These are phyloP conservation scores for Tyria jacobaeae DNA, from an alignment of 2,888 invertebrate genomes.

Conservation along the genomic window DNA sequence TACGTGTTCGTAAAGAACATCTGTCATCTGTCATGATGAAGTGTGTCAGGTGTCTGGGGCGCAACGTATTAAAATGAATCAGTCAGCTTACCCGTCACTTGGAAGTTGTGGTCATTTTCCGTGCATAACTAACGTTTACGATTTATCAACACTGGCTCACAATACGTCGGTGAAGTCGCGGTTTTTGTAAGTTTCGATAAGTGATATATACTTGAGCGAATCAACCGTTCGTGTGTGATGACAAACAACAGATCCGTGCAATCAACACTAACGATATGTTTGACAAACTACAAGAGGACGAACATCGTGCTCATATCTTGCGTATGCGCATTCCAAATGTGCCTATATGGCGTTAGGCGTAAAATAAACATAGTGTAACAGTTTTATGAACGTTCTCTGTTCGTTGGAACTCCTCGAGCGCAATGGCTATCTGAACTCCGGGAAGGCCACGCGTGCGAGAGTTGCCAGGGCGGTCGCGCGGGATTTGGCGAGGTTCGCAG, in stretches of 20 bases:
- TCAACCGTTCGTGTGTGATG: not conserved
- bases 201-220: not conserved
- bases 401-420: conserved; percentile 35
- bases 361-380: conserved; percentile 34
- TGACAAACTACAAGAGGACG: conserved; percentile 13
- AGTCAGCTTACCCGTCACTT: conserved; percentile 24
- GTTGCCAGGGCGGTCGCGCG: conserved; percentile 17
- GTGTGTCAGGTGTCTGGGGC: not conserved
- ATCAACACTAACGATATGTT: conserved; percentile 26
- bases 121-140: conserved; percentile 17
- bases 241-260: conserved; percentile 11
- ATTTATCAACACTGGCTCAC: conserved; percentile 47
- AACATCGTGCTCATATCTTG: conserved; percentile 41
- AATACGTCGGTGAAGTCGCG: conserved; percentile 10
- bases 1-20: not conserved
- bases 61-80: conserved; percentile 12
- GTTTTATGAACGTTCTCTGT: conserved; percentile 36
- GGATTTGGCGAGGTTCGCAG: conserved; percentile 23
- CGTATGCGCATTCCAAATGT: conserved; percentile 47
- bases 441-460: not conserved
- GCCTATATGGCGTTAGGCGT: conserved; percentile 40
- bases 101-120: conserved; percentile 7
- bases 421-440: conserved; percentile 24
- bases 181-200: not conserved
- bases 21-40: not conserved